Evolutionary conservation across 2,888 invertebrate species (phyloP), one percentile per base, ranked within the genome.

Genomic region (Leptinotarsa rubiginosa): DNA sequence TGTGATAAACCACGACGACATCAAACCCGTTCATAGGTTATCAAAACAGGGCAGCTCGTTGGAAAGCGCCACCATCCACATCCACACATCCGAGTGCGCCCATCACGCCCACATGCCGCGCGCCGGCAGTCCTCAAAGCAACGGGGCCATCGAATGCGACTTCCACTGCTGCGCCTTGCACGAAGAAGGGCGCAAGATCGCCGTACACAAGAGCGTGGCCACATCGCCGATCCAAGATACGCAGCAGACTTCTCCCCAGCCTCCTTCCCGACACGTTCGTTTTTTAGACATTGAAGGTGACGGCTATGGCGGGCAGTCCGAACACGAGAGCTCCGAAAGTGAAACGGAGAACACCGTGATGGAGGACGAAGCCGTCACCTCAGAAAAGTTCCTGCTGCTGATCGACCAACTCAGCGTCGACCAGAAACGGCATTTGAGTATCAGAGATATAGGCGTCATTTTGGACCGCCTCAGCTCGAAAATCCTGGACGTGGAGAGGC

Each of bases 131-230:
- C 93, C 87, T 88, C 91, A 85, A 89, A 92, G 85, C 80, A 90
- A 91, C 86, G 89, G 91, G 85, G 86, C 90, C 85, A 87, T 90
- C 81, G 96, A 97, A 89, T 97, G 97, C 90, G 97, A 97, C 90
- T 97, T 97, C 89, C 97, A 97, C 88, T 97, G 97, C 89, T 97
- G 97, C 89, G 95, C 97, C 79, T 90, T 97, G 84, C 97, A 97
- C 91, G 96, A 97, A 88, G 97, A 96, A 87, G 96, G 96, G 12
- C 92, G 96, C 77, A 93, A 95, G 86, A 96, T 97, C 86, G 96
- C 96, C 80, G 96, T 96, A 80, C 96, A 96, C 90, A 96, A 96
- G 89, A 95, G 94, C 87, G 96, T 96, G 81, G 96, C 96, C 82
- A 96, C 97, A 81, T 96, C 97, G 78, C 96, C 97, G 83, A 96